Evolutionary conservation across 2,113 vertebrate genomes (phyloP), one percentile per base, ranked within the genome.

Genomic region (Oreocharis arfaki): DNA sequence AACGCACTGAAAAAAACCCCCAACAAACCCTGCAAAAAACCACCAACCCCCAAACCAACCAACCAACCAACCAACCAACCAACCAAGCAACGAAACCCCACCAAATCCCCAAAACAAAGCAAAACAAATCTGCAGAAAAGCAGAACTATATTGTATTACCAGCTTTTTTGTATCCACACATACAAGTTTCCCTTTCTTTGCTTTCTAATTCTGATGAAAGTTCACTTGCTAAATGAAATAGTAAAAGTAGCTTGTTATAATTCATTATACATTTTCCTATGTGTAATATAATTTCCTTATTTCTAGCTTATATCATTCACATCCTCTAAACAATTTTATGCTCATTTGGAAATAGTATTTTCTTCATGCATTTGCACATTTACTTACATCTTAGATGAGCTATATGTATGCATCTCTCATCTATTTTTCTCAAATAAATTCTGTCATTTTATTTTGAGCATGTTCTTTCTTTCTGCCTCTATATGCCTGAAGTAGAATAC

Each of bases 171-270:
- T 44, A 52, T 57, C 57, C 84, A 27, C 59, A 27, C 30, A 41
- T 82, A 39, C 19, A 81, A 37, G 7, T 26, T 67, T 95, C 20
- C 53, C 9, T 96, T 92, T 95, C 87, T 93, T 95, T 96, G 65
- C 42, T 93, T 84, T 84, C 46, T 93, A 64, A n/a, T 56, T 89
- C 49, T 76, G 53, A 87, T 95, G 83, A 77, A 96, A 96, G 55
- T 95, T 91, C 57, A 63, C 23, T 63, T 84, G 49, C 35, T 91
- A 84, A 93, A 79, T 76, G 19, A 78, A 76, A 61, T 13, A 3
- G 47, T 23, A 73, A 56, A 87, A 41, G 17, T 17, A 61, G 21
- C 5, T 86, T 78, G 32, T 63, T 83, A 68, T 21, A 57, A 57
- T 52, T 77, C 16, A n/a, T 28, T 78, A 27, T 60, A 12, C 20